Percentiles rank a stretch among this genome's conserved stretches.
phyloP scores from a whole-genome alignment of 2,888 invertebrate species.

The Helobdella robusta region DNA sequence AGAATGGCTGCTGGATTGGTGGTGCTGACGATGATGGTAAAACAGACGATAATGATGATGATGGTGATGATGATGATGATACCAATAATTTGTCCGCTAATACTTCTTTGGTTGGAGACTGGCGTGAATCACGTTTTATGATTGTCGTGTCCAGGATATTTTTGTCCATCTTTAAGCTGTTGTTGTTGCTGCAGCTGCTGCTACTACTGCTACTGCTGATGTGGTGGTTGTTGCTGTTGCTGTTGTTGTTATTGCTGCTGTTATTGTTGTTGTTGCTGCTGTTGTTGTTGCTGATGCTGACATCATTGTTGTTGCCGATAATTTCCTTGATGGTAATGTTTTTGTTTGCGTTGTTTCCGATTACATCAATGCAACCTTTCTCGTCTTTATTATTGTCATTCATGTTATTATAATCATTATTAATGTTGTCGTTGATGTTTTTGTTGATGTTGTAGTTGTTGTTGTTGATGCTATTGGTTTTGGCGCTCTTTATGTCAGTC shows the following conservation, averaged over 20 bases:
- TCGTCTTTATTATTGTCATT: background rate
- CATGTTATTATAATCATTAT: background rate
- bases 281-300: background rate
- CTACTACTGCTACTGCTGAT: conserved; percentile 8
- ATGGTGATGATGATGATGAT: background rate
- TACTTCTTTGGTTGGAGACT: conserved; percentile 49
- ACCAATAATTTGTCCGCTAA: conserved; percentile 40
- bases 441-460: too few species aligned
- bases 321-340: background rate
- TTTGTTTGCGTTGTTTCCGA: background rate
- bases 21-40: background rate
- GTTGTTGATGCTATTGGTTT: too few species aligned
- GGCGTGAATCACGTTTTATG: too few species aligned
- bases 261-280: background rate
- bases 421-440: too few species aligned
- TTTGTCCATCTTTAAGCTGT: conserved; percentile 46
- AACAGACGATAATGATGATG: background rate
- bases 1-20: background rate
- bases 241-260: conserved; percentile 4
- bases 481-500: too few species aligned
- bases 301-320: background rate
- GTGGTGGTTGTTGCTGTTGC: conserved; percentile 8
- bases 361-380: background rate
- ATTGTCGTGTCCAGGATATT: conserved; percentile 24
- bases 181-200: conserved; percentile 29